Evolutionary conservation across 2,113 vertebrate genomes (phyloP).

Genomic region (Scatophagus argus): DNA sequence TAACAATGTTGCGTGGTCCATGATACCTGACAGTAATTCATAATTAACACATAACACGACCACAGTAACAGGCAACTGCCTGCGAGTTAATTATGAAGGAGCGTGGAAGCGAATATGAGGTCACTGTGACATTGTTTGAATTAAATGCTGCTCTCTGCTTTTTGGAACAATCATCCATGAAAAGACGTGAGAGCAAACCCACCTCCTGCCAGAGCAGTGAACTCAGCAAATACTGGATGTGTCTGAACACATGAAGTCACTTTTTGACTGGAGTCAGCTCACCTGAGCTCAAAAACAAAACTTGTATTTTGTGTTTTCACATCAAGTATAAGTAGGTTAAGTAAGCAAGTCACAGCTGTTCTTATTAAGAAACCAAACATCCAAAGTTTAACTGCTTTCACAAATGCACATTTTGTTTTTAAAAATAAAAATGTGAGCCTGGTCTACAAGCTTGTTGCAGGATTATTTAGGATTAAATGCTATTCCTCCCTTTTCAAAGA

Average conservation of each 20-base stretch:
- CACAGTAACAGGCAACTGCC: conserved; percentile 28
- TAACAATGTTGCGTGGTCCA: conserved; percentile 42
- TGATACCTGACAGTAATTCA: conserved; percentile 49
- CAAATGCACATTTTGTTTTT: no score
- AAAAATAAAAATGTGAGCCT: no score
- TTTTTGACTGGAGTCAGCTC: neutral
- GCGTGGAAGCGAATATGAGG: neutral
- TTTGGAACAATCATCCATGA: neutral
- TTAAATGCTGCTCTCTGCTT: conserved; percentile 15
- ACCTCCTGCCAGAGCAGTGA: neutral
- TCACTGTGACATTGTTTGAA: conserved; percentile 2
- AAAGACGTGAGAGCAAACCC: neutral
- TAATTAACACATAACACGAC: conserved; percentile 49
- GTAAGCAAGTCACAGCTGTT: neutral
- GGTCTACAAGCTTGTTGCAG: no score
- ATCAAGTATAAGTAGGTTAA: neutral
- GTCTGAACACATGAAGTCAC: neutral
- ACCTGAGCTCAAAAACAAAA: neutral
- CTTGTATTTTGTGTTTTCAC: neutral
- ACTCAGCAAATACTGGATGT: neutral
- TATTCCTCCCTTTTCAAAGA: no score
- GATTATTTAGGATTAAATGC: no score
- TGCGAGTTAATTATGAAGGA: conserved; percentile 10
- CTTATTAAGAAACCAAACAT: no score
- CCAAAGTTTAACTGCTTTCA: no score